Evolutionary conservation across 2,888 invertebrate species (phyloP).

Genomic region (Agrochola macilenta): DNA sequence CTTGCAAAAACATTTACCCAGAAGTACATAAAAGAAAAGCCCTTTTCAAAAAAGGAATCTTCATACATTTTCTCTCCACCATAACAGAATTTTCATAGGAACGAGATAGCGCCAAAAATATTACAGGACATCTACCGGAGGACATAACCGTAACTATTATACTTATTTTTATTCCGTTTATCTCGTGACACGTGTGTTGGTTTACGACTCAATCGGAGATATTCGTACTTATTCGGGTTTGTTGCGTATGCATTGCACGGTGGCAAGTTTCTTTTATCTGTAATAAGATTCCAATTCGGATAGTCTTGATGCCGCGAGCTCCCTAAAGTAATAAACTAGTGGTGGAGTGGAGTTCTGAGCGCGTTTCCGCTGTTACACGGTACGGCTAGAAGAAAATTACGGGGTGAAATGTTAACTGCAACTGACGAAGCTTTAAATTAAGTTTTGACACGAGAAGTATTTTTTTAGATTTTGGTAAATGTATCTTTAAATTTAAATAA

Average conservation of each 20-base stretch:
- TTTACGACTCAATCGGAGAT: conserved; percentile 75
- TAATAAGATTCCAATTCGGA: conserved; percentile 88
- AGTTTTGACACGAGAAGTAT: neutral
- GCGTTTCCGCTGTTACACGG: conserved; percentile 73
- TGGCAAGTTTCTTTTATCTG: conserved; percentile 87
- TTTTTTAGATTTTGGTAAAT: neutral
- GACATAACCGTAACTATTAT: conserved; percentile 69
- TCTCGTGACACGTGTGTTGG: conserved; percentile 74
- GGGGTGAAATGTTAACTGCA: neutral
- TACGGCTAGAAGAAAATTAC: conserved; percentile 40
- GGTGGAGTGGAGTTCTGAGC: conserved; percentile 70
- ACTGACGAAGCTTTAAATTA: neutral
- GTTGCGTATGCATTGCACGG: conserved; percentile 85
- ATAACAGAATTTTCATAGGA: conserved; percentile 32
- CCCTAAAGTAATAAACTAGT: conserved; percentile 89
- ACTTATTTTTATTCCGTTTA: conserved; percentile 74
- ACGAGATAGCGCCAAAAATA: conserved; percentile 52
- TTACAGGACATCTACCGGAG: conserved; percentile 48
- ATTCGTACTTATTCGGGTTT: conserved; percentile 61
- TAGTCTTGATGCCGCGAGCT: conserved; percentile 80
- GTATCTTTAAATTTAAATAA: neutral
- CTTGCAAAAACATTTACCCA: neutral
- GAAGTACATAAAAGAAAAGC: neutral
- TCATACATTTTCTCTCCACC: conserved; percentile 23
- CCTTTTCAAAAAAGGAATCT: conserved; percentile 17